Evolutionary conservation across 1,140 invertebrate species (phyloP).

Genomic region (Panulirus ornatus): DNA sequence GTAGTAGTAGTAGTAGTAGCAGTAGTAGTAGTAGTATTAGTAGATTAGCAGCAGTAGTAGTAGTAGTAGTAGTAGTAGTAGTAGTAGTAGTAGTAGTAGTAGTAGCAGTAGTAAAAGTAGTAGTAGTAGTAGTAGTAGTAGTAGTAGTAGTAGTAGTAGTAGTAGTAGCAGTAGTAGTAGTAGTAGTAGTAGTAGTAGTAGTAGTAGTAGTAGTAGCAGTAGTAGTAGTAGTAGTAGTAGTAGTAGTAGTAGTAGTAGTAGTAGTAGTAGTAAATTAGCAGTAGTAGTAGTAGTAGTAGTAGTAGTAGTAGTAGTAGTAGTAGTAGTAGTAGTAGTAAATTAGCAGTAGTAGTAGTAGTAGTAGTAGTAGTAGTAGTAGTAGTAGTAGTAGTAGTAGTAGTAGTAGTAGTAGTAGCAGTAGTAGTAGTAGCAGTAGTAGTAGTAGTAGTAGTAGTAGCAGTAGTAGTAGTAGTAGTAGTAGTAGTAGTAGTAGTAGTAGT

Average conservation of each 20-base stretch:
- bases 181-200: not conserved
- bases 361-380: constrained; percentile 25
- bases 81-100: constrained; percentile 10
- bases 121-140: constrained; percentile 20
- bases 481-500: constrained; percentile 20
- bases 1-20: constrained; percentile 5
- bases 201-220: constrained; percentile 4
- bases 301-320: not conserved
- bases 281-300: constrained; percentile 1
- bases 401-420: constrained; percentile 15
- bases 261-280: no score
- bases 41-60: not conserved
- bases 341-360: constrained; percentile 28
- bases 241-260: not conserved
- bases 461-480: not conserved
- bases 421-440: not conserved
- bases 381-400: constrained; percentile 15
- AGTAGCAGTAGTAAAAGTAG: not conserved
- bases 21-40: not conserved
- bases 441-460: not conserved
- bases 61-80: constrained; percentile 20
- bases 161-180: constrained; percentile 1
- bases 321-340: not conserved
- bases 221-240: constrained; percentile 2
- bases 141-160: constrained; percentile 10